Base-by-base conservation (phyloP, 2,797 vertebrate species). In the Poecile montanus region DNA sequence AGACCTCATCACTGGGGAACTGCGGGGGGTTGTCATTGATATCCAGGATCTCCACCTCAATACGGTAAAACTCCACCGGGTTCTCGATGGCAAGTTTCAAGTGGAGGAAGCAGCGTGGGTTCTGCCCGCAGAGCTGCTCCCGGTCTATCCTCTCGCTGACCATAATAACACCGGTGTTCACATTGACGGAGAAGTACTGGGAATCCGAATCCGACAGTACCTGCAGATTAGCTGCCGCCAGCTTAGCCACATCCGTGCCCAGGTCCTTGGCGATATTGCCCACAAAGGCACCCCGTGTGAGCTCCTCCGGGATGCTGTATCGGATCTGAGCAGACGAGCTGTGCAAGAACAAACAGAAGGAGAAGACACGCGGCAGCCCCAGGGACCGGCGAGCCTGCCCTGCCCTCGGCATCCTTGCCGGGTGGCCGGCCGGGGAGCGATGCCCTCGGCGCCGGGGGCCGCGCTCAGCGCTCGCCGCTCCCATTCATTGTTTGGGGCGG, bases 291-390 rank as follows among this genome's bases (percentile, higher is more conserved):
- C 98, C 98, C 71, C 97, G 95, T 42, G 98, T 98, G 22, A 98
- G 97, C 74, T 98, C 98, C 96, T 99, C 98, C 10, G 98, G 97
- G 95, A 98, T 98, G 95, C 98, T 98, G 96, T 98, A 98, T 26
- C 97, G 98, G 96, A 98, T 98, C 97, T 98, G 98, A 79, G 97
- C 98, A 23, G 96, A 96, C 48, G 96, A 97, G 95, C 94, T 97
- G 91, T 94, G 94, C 96, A 97, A 93, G 91, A 95, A 96, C 91
- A 98, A 81, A 73, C 95, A 97, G 92, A 97, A 97, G 40, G 96
- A 95, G 89, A 97, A 93, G 92, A 96, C 95, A 60, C 70, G 96
- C 79, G 97, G 90, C 92, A 97, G 96, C 50, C 94, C 95, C 94
- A 97, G 93, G 95, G 82, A 76, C 92, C 96, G 87, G 66, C 92